Percentiles rank a stretch among this genome's conserved stretches.
Conservation (phyloP, 1,140 invertebrate species). For the Teleogryllus occipitalis region DNA sequence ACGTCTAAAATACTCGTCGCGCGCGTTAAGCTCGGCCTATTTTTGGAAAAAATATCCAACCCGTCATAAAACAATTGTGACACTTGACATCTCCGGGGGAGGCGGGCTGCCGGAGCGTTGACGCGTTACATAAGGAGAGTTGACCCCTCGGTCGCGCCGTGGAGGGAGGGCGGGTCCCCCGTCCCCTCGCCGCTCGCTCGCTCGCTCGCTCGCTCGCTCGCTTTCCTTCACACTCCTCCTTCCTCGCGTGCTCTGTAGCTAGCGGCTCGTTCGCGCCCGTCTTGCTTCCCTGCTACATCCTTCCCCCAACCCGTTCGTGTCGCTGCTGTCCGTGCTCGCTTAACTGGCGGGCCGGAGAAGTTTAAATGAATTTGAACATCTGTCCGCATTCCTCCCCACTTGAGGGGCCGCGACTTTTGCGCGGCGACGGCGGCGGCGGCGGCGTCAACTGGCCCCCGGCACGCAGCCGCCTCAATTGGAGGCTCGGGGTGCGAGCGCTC, state of each 20-base stretch:
- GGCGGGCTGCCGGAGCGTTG: not conserved
- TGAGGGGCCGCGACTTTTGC: slow-evolving; percentile 2
- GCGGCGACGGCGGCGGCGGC: too few species aligned
- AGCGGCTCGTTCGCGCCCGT: not conserved
- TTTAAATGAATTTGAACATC: slow-evolving; percentile 6
- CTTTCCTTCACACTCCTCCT: not conserved
- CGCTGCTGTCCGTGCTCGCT: not conserved
- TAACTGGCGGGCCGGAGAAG: not conserved
- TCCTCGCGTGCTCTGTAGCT: not conserved
- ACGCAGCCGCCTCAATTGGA: not conserved
- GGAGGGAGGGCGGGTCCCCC: not conserved
- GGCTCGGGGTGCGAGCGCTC: too few species aligned
- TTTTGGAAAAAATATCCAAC: not conserved
- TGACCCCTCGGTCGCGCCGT: not conserved
- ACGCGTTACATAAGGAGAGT: not conserved
- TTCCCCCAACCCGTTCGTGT: not conserved
- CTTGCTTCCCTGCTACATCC: not conserved
- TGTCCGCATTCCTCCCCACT: not conserved
- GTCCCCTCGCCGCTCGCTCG: not conserved
- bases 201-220: not conserved
- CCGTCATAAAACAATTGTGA: slow-evolving; percentile 4
- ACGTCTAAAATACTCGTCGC: not conserved
- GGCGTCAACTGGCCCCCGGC: not conserved
- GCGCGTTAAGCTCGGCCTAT: not conserved
- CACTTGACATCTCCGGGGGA: not conserved